Percentiles rank a stretch among this genome's conserved stretches.
These are phyloP conservation scores for Muscidifurax raptorellus DNA, from an alignment of 1,140 invertebrate genomes.

Conservation along the genomic window DNA sequence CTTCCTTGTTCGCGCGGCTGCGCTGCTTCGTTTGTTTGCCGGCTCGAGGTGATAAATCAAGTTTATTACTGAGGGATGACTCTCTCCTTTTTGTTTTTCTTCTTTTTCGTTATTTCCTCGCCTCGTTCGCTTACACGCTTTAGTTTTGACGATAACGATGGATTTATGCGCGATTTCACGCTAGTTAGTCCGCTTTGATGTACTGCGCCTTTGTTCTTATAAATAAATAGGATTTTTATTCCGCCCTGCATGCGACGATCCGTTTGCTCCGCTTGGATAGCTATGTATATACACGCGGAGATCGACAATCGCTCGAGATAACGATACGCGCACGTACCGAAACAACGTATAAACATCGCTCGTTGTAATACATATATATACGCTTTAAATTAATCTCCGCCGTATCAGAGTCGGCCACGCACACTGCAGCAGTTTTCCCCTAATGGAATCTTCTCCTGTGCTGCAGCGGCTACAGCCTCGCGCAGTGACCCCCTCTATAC, in stretches of 20 bases:
- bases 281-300: no score
- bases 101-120: background rate
- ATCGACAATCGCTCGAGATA: no score
- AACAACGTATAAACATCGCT: no score
- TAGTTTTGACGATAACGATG: background rate
- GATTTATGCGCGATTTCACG: background rate
- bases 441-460: background rate
- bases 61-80: conserved; percentile 41
- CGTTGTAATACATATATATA: background rate
- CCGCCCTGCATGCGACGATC: background rate
- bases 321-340: no score
- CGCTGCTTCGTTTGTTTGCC: background rate
- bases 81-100: background rate
- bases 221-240: background rate
- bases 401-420: background rate
- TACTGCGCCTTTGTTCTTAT: background rate
- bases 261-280: background rate
- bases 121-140: background rate
- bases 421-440: no score
- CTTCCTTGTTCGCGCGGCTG: background rate
- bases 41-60: conserved; percentile 35
- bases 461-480: background rate
- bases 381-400: conserved; percentile 18
- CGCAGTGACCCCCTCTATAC: background rate
- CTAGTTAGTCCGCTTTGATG: background rate